Evolutionary conservation across 2,113 vertebrate genomes (phyloP).

Genomic region (Probosciger aterrimus): DNA sequence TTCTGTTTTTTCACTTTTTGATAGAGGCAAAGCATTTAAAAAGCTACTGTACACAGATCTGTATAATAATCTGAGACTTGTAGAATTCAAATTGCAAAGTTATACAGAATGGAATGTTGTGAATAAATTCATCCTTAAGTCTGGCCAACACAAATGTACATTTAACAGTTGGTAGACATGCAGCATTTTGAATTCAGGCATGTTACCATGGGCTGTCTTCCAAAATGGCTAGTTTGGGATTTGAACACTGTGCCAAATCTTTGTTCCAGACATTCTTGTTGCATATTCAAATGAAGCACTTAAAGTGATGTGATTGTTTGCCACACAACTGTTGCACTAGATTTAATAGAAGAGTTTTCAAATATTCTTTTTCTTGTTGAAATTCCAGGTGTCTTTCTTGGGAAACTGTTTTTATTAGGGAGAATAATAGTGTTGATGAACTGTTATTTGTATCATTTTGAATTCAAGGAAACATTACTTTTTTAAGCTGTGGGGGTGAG

Average conservation of each 20-base stretch:
- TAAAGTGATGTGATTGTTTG: neutral
- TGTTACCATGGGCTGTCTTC: slow-evolving; percentile 29
- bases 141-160: slow-evolving; percentile 42
- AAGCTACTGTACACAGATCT: neutral
- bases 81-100: rapidly evolving
- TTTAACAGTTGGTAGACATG: neutral
- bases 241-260: neutral
- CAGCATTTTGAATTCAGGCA: slow-evolving; percentile 23
- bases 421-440: neutral
- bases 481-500: neutral
- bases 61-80: neutral
- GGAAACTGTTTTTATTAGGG: neutral
- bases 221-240: slow-evolving; percentile 17
- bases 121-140: slow-evolving; percentile 29
- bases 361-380: neutral
- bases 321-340: neutral
- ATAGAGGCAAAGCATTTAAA: neutral
- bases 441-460: neutral
- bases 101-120: neutral
- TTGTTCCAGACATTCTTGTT: slow-evolving; percentile 6
- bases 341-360: neutral
- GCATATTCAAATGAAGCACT: neutral
- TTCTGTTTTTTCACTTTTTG: neutral
- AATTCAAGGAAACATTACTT: neutral
- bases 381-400: neutral